Conservation (phyloP, 2,797 vertebrate genomes). For the Mastacembelus armatus region DNA sequence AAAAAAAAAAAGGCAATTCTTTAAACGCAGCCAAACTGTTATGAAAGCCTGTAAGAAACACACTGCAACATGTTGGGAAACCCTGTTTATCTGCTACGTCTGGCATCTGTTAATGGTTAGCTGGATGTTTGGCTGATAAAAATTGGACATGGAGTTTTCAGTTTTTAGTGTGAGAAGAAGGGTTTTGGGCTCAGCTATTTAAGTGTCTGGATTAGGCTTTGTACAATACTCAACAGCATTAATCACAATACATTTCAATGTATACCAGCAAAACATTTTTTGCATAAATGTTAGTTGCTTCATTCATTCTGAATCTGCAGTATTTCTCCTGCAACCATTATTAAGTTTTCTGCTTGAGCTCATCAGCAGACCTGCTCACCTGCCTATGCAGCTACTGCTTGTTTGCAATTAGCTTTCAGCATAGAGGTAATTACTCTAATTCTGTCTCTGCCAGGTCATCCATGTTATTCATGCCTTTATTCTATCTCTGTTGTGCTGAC, state of each 20-base stretch:
- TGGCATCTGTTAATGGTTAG: constrained; percentile 50
- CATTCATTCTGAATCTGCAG: background rate
- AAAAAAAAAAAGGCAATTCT: too few species aligned
- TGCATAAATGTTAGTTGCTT: background rate
- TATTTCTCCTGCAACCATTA: too few species aligned
- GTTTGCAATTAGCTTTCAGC: constrained; percentile 19
- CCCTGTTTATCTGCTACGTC: constrained; percentile 18
- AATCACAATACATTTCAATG: too few species aligned
- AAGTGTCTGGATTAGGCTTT: background rate
- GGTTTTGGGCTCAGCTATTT: constrained; percentile 3
- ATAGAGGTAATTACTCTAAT: background rate
- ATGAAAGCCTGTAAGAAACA: background rate
- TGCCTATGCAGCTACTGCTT: constrained; percentile 9
- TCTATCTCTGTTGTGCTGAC: background rate
- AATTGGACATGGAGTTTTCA: constrained; percentile 5
- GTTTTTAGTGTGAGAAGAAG: constrained; percentile 9
- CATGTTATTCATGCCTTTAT: background rate
- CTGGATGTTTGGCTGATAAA: constrained; percentile 32
- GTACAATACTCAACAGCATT: background rate
- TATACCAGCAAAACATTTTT: background rate
- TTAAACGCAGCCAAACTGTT: constrained; percentile 5
- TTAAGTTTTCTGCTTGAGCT: constrained; percentile 14
- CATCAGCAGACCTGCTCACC: constrained; percentile 11
- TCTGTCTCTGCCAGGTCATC: constrained; percentile 7
- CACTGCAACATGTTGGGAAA: constrained; percentile 15